These are phyloP conservation scores for Tolmerus cingulatus DNA, from an alignment of 2,888 invertebrate genomes.

Conservation along the genomic window DNA sequence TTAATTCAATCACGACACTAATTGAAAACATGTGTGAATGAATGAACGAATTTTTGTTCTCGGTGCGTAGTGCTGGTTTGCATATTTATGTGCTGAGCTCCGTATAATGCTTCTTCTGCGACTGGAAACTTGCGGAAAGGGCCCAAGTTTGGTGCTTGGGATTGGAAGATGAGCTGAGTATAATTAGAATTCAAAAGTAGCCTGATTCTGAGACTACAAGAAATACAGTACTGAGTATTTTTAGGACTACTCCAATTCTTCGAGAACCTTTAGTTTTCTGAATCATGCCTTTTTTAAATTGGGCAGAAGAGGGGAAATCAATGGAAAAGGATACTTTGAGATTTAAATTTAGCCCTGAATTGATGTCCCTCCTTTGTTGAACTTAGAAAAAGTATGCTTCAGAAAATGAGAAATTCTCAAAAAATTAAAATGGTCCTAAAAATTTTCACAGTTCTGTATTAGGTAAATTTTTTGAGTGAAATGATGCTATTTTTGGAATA, in stretches of 20 bases:
- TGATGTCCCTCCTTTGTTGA: too few relatives aligned
- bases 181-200: neutral
- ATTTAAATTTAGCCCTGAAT: too few relatives aligned
- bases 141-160: neutral
- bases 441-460: too few relatives aligned
- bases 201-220: neutral
- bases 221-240: too few relatives aligned
- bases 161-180: neutral
- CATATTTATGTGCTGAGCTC: neutral
- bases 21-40: conserved; percentile 35
- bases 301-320: too few relatives aligned
- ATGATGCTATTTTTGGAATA: neutral
- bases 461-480: neutral
- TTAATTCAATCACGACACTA: conserved; percentile 30
- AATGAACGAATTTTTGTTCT: neutral
- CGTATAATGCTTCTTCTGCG: neutral
- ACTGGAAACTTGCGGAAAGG: neutral
- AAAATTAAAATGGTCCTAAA: too few relatives aligned
- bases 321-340: too few relatives aligned
- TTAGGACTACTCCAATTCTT: too few relatives aligned
- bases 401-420: too few relatives aligned
- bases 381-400: too few relatives aligned
- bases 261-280: too few relatives aligned
- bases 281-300: too few relatives aligned
- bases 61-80: neutral